These are phyloP conservation scores for Myotis daubentonii DNA, from an alignment of 2,797 vertebrate species.

Conservation along the genomic window DNA sequence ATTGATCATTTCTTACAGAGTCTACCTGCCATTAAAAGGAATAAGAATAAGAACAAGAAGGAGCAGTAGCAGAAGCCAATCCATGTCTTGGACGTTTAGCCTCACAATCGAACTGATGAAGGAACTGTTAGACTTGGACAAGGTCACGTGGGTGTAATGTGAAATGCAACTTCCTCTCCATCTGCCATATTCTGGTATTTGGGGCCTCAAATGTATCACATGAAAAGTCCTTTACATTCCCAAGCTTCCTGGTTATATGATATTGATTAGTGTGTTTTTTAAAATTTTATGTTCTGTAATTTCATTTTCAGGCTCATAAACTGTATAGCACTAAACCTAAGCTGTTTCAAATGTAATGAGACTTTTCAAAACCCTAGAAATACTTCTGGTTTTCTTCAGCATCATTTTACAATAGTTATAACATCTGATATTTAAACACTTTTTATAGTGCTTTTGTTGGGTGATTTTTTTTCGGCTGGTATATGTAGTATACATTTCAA, in stretches of 20 bases:
- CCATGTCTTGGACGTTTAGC: rapidly evolving
- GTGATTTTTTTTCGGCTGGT: background rate
- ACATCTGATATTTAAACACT: background rate
- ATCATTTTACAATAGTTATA: background rate
- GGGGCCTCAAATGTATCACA: background rate
- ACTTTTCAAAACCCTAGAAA: conserved; percentile 44
- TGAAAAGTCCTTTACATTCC: conserved; percentile 42
- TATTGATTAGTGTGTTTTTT: conserved; percentile 37
- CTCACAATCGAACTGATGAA: background rate
- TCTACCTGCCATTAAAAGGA: background rate
- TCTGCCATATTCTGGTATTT: background rate
- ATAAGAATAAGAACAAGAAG: background rate
- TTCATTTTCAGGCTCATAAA: conserved; percentile 73
- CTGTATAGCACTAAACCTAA: conserved; percentile 8
- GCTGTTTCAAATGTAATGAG: conserved; percentile 47
- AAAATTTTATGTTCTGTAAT: conserved; percentile 49
- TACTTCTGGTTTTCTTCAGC: conserved; percentile 41
- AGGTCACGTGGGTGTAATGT: background rate
- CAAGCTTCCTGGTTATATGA: conserved; percentile 58
- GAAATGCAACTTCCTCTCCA: background rate
- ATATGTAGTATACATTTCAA: background rate
- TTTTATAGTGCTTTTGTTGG: background rate
- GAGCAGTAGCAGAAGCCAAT: background rate
- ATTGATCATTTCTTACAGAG: background rate
- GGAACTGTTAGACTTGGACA: background rate